These are phyloP conservation scores for Hydrolagus colliei DNA, from an alignment of 2,797 vertebrate genomes.

Conservation along the genomic window DNA sequence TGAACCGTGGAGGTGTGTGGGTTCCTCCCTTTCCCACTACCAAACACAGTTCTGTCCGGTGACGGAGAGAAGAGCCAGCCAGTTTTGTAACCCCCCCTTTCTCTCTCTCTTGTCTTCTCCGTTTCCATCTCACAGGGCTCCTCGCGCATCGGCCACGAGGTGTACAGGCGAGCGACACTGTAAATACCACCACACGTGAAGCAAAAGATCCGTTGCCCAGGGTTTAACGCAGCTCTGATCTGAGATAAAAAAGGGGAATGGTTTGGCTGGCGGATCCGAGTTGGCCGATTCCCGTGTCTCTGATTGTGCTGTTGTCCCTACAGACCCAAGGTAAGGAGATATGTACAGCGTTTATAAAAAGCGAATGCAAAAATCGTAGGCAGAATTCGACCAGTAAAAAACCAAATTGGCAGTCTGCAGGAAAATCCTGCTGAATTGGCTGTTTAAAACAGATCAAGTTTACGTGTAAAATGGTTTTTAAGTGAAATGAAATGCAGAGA, in stretches of 20 bases:
- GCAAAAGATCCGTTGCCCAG: constrained; percentile 35
- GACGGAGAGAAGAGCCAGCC: constrained; percentile 1
- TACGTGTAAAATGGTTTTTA: background rate
- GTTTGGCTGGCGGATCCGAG: constrained; percentile 45
- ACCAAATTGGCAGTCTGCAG: too few relatives aligned
- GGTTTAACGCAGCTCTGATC: constrained; percentile 30
- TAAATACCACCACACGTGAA: constrained; percentile 24
- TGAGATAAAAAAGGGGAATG: constrained; percentile 33
- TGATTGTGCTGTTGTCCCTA: constrained; percentile 44
- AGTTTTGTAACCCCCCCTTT: constrained; percentile 53
- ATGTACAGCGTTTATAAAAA: background rate
- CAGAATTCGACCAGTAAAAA: background rate
- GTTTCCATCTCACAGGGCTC: constrained; percentile 41
- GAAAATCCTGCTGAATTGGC: too few relatives aligned
- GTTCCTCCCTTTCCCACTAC: too few relatives aligned
- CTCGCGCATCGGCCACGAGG: constrained; percentile 39
- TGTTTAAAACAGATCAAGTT: background rate
- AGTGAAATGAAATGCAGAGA: background rate
- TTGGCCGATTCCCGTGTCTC: constrained; percentile 42
- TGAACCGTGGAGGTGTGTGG: constrained; percentile 49
- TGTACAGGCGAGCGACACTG: background rate
- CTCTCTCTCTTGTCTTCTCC: constrained; percentile 44
- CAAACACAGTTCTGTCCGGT: constrained; percentile 50
- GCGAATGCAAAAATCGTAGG: background rate
- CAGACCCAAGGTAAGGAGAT: constrained; percentile 50